Evolutionary conservation across 2,797 vertebrate species (phyloP), one percentile per base, ranked within the genome.

Genomic region (Nasua narica): DNA sequence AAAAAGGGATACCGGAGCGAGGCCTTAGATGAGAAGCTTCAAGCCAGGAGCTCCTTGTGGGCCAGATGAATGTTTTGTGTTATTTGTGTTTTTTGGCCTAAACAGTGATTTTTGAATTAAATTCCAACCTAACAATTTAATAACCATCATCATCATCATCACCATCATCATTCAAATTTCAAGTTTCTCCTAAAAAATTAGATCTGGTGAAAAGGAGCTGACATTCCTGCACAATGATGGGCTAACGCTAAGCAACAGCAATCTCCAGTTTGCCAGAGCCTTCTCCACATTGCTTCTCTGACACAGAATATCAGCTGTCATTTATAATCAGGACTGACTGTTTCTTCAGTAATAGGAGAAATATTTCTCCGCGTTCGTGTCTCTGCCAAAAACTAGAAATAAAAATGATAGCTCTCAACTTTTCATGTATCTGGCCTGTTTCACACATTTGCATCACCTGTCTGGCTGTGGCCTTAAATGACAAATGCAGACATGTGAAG

Each of bases 181-280:
- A 7, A 88, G 29, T 56, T 94, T 92, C 83, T 85, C 87, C 95
- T 89, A 43, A 89, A 93, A 56, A 94, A 35, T 87, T 13, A 92
- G 54, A 89, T 62, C 56, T 54, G 11, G 35, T 72, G 5, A 95
- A 91, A 81, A 8, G 11, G 27, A 50, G 40, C 52, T 25, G 52
- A 35, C 10, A 72, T 37, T 95, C 14, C 19, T 70, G 10, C n/a
- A 0, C 74, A 83, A 79, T 25, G 74, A 52, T 35, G 69, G 35
- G 29, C 23, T 27, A 40, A 7, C 72, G 50, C n/a, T 52, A 85
- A 60, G 11, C 27, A 89, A 58, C 1, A 83, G 50, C 65, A 29
- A 40, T 29, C 40, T 87, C 78, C 3, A 25, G 43, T n/a, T 58
- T 91, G 81, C 60, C 25, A 40, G 16, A n/a, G 13, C 50, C 72